A percentile compares a stretch with the other conserved stretches of the same genome.
Conservation (phyloP, 2,113 vertebrate genomes). For the Cyprinodon variegatus region DNA sequence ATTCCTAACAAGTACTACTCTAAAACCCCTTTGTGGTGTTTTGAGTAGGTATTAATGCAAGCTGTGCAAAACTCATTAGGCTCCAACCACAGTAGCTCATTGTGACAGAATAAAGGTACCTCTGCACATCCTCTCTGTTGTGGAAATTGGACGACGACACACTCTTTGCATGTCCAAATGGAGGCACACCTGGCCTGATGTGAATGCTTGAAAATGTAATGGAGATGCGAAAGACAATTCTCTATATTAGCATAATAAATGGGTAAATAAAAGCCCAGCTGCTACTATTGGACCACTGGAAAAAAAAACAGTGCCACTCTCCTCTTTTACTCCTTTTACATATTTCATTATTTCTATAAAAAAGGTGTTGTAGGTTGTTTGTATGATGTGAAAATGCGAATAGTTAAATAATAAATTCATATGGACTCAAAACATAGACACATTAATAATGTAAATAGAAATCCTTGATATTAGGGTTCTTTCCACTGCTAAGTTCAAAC, state of each 20-base stretch:
- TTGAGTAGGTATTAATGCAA: conserved; percentile 48
- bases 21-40: conserved; percentile 55
- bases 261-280: conserved; percentile 72
- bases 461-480: conserved; percentile 56
- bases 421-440: conserved; percentile 59
- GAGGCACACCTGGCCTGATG: conserved; percentile 76
- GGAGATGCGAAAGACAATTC: conserved; percentile 65
- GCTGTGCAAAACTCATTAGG: conserved; percentile 49
- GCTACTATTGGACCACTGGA: conserved; percentile 70
- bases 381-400: conserved; percentile 78
- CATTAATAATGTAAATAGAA: conserved; percentile 76
- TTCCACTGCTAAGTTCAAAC: conserved; percentile 58
- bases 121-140: conserved; percentile 57
- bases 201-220: conserved; percentile 73
- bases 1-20: conserved; percentile 49
- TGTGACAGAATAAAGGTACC: conserved; percentile 55
- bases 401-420: conserved; percentile 63
- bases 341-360: conserved; percentile 70
- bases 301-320: conserved; percentile 54
- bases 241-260: conserved; percentile 72
- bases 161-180: conserved; percentile 75
- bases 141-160: conserved; percentile 45
- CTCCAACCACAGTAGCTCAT: conserved; percentile 50
- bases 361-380: conserved; percentile 74
- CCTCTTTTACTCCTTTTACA: conserved; percentile 34